Percentiles rank a stretch among this genome's conserved stretches.
phyloP scores from a whole-genome alignment of 2,888 invertebrate genomes.

The Dicranocentrus wangi region DNA sequence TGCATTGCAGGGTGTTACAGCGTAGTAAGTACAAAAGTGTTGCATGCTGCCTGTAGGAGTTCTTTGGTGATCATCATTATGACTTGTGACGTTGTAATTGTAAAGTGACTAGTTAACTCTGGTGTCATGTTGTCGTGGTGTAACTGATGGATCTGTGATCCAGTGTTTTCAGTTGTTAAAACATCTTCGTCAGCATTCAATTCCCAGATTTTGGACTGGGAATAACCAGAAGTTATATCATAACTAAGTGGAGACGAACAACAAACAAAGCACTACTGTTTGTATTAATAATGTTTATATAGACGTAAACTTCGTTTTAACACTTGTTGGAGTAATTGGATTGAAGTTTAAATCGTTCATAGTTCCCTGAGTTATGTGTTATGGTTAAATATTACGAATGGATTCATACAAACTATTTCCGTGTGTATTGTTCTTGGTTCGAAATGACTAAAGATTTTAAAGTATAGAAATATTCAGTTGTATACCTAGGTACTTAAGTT shows the following conservation, averaged over 20 bases:
- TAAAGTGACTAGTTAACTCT: slow-evolving; percentile 28
- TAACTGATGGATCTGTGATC: slow-evolving; percentile 60
- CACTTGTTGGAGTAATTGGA: not conserved
- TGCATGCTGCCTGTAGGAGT: not conserved
- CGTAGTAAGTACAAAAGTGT: slow-evolving; percentile 35
- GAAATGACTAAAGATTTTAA: too few species aligned
- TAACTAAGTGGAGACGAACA: not conserved
- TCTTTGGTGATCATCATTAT: slow-evolving; percentile 13
- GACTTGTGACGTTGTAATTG: not conserved
- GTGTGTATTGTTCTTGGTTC: too few species aligned
- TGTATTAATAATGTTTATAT: not conserved
- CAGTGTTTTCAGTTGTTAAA: slow-evolving; percentile 27
- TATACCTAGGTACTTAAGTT: too few species aligned
- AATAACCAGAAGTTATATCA: not conserved
- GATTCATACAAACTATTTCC: slow-evolving; percentile 4
- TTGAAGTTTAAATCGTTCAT: slow-evolving; percentile 1
- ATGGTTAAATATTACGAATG: slow-evolving; percentile 4
- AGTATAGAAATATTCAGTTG: too few species aligned
- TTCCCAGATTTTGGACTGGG: slow-evolving; percentile 18
- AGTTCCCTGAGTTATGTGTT: slow-evolving; percentile 6
- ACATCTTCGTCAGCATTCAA: slow-evolving; percentile 13
- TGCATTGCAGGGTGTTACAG: slow-evolving; percentile 56
- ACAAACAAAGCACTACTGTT: not conserved
- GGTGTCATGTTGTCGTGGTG: slow-evolving; percentile 39
- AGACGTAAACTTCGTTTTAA: not conserved